Evolutionary conservation across 2,888 invertebrate genomes (phyloP), one percentile per base, ranked within the genome.

Genomic region (Epinotia bilunana): DNA sequence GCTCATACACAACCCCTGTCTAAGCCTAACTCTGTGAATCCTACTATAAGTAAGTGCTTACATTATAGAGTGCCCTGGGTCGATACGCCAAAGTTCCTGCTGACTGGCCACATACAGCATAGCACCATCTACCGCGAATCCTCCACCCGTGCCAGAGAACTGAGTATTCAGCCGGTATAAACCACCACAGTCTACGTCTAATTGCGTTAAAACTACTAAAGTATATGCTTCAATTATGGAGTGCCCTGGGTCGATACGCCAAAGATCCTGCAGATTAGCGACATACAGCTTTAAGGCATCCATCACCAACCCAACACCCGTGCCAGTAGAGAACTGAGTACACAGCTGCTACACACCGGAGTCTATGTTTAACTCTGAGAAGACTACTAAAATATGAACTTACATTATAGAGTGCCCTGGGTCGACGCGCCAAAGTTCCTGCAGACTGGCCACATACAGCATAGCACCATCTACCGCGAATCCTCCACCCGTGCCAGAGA

Each of bases 401-500:
- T 20, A 20, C 20, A 20, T 20, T 20, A 20, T 20, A 20, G 20
- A 11, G 11, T 18, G 18, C 11, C 20, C 57, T 20, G 18, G 18
- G 11, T 68, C 68, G 1, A 69, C 9, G 1, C 12, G n/a, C 46
- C 46, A 73, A 2, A 69, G 18, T 2, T 3, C 23, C 23, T 28
- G 23, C 23, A 83, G 74, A 84, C 83, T 80, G 86, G 87, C 62
- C 49, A 2, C 43, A 12, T 12, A 86, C 69, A 86, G 43, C 87
- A 98, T 98, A 0, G 96, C 95, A 91, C 97, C 98, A 85, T 97
- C 95, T 76, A 90, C 79, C 80, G 94, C 78, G 39, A 95, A 78
- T 84, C 95, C 93, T 23, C 86, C 84, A 18, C 6, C 13, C 1
- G 53, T 7, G 33, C 33, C 67, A 33, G 18, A 4, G 12, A 53